These are phyloP conservation scores for Corythaixoides concolor DNA, from an alignment of 2,113 vertebrate species.

Conservation along the genomic window DNA sequence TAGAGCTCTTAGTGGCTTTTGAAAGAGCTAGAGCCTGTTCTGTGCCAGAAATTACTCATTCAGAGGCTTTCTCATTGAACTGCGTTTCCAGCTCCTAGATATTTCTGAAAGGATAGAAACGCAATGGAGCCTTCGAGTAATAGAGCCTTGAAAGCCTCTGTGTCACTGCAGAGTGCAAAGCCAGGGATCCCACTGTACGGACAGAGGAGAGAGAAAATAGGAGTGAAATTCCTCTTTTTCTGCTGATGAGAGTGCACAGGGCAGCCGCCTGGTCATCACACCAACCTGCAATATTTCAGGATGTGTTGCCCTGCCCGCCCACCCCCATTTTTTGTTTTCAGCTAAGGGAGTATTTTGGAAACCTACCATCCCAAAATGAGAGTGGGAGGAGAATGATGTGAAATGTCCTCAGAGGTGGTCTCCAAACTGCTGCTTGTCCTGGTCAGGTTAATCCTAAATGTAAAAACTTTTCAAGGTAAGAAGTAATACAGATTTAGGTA, in stretches of 20 bases:
- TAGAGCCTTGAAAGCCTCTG: not conserved
- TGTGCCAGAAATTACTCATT: conserved; percentile 50
- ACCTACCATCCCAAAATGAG: not conserved
- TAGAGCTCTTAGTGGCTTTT: conserved; percentile 32
- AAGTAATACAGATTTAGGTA: not conserved
- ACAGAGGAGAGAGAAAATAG: not conserved
- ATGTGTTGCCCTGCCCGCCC: not conserved
- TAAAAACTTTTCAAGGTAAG: conserved; percentile 12
- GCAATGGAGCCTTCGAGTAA: not conserved
- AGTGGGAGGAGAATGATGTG: not conserved
- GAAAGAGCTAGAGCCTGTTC: not conserved
- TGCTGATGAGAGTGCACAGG: not conserved
- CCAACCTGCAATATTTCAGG: not conserved
- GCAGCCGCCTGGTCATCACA: not conserved
- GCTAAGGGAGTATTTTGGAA: not conserved
- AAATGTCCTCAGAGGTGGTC: not conserved
- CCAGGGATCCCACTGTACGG: not conserved
- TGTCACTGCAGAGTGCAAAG: not conserved
- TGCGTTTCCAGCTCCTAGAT: not conserved
- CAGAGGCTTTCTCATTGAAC: not conserved
- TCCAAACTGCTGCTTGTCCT: not conserved
- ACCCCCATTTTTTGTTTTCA: not conserved
- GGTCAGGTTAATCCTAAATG: not conserved
- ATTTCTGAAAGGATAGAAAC: not conserved
- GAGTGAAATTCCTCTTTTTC: not conserved